These are phyloP conservation scores for Atrichornis clamosus DNA, from an alignment of 2,113 vertebrate species.

Conservation along the genomic window DNA sequence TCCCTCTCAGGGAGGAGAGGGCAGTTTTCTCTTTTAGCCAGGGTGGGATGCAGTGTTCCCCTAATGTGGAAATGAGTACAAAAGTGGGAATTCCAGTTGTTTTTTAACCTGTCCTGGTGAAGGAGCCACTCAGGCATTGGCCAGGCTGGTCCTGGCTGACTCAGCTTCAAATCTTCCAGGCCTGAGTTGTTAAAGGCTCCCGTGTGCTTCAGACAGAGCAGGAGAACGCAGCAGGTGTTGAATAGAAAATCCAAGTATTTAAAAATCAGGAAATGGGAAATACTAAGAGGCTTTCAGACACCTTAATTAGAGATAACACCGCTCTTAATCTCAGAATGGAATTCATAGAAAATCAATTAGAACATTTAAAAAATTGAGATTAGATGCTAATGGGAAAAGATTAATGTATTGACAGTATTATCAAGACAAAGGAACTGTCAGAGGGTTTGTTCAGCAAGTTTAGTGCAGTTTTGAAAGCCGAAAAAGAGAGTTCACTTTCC, in stretches of 20 bases:
- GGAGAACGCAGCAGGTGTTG: not conserved
- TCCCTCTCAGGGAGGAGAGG: not conserved
- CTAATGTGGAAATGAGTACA: not conserved
- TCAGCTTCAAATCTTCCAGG: not conserved
- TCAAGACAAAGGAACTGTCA: not conserved
- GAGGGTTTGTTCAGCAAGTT: not conserved
- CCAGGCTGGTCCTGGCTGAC: not conserved
- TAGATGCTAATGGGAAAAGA: slow-evolving; percentile 25
- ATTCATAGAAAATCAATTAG: slow-evolving; percentile 60
- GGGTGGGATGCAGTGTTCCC: accelerated
- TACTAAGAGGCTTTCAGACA: slow-evolving; percentile 31
- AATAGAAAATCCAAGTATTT: not conserved
- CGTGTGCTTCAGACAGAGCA: accelerated
- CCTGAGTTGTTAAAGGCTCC: not conserved
- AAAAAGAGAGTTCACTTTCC: not conserved
- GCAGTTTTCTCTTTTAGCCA: not conserved
- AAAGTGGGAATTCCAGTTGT: not conserved
- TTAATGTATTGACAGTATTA: slow-evolving; percentile 31
- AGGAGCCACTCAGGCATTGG: not conserved
- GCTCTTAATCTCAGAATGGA: slow-evolving; percentile 26
- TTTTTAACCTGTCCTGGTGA: not conserved
- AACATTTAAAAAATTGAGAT: slow-evolving; percentile 47
- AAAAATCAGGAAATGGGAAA: slow-evolving; percentile 21
- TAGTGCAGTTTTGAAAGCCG: not conserved
- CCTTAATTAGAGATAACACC: slow-evolving; percentile 52